phyloP scores from a whole-genome alignment of 2,113 vertebrate genomes.

The Neoarius graeffei region DNA sequence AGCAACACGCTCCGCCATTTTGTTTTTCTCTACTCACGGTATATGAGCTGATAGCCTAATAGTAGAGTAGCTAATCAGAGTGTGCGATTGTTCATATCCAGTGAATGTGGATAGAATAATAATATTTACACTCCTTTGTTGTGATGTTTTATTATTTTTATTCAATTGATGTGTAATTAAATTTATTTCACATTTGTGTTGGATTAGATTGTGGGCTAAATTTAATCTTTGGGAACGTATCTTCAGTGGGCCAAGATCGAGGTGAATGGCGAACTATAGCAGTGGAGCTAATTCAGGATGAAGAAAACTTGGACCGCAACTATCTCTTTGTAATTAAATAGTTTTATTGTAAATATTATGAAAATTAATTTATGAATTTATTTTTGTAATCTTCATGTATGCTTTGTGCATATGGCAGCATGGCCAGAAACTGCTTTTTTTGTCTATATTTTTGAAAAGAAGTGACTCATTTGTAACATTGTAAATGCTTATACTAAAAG shows the following conservation, averaged over 20 bases:
- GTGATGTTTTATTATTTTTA: neutral
- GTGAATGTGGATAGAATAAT: no score
- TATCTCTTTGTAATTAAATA: slow-evolving; percentile 61
- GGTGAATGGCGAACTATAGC: slow-evolving; percentile 65
- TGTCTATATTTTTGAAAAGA: neutral
- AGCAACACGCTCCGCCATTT: no score
- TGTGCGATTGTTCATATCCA: no score
- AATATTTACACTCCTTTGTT: neutral
- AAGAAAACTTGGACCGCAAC: slow-evolving; percentile 30
- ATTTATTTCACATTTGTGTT: neutral
- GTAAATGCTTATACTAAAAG: neutral
- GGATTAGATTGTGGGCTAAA: slow-evolving; percentile 62
- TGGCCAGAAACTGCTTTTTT: neutral
- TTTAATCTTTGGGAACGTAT: slow-evolving; percentile 42
- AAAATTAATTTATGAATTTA: neutral
- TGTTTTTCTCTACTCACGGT: no score
- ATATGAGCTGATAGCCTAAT: no score
- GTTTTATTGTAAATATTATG: neutral
- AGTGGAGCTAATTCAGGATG: fast-evolving
- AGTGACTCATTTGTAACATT: neutral
- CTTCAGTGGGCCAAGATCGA: neutral
- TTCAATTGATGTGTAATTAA: neutral
- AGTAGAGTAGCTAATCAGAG: no score
- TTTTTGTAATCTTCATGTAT: neutral
- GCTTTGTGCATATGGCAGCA: neutral